Conservation (phyloP, 1,140 invertebrate species). For the Littorina saxatilis region DNA sequence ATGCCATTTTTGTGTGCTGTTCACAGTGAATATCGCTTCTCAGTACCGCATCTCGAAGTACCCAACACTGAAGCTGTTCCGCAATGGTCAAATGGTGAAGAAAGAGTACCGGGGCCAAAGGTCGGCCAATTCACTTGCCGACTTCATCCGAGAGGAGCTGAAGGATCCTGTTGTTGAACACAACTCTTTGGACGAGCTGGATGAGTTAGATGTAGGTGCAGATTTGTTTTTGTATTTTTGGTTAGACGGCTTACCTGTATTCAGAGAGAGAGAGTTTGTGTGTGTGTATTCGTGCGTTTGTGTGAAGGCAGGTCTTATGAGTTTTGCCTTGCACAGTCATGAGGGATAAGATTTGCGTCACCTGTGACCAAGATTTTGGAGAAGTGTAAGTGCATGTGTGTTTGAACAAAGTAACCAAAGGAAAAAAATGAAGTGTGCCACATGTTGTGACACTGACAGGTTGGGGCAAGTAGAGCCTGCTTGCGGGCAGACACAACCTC, state of each 20-base stretch:
- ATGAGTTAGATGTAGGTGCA: slow-evolving; percentile 83
- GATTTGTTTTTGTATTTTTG: background rate
- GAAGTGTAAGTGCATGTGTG: too few species aligned
- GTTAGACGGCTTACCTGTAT: too few species aligned
- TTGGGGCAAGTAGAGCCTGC: too few species aligned
- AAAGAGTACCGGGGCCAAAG: slow-evolving; percentile 92
- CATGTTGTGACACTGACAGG: too few species aligned
- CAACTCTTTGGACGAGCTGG: slow-evolving; percentile 84
- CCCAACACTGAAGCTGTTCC: slow-evolving; percentile 97
- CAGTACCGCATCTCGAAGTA: slow-evolving; percentile 98
- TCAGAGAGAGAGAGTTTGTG: background rate
- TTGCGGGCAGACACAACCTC: too few species aligned
- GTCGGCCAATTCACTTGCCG: slow-evolving; percentile 89
- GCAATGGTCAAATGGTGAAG: slow-evolving; percentile 95
- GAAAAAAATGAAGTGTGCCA: too few species aligned
- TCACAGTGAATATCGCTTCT: slow-evolving; percentile 85
- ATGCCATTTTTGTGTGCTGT: slow-evolving; percentile 42
- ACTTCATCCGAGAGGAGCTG: slow-evolving; percentile 91
- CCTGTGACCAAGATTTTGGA: too few species aligned
- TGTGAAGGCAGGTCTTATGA: too few species aligned
- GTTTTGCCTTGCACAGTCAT: too few species aligned
- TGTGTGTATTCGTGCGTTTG: background rate
- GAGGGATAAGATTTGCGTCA: too few species aligned
- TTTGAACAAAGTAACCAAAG: too few species aligned
- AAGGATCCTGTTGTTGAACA: slow-evolving; percentile 93